A percentile compares a stretch with the other conserved stretches of the same genome.
These are phyloP conservation scores for Natrix natrix DNA, from an alignment of 2,797 vertebrate species.

Conservation along the genomic window DNA sequence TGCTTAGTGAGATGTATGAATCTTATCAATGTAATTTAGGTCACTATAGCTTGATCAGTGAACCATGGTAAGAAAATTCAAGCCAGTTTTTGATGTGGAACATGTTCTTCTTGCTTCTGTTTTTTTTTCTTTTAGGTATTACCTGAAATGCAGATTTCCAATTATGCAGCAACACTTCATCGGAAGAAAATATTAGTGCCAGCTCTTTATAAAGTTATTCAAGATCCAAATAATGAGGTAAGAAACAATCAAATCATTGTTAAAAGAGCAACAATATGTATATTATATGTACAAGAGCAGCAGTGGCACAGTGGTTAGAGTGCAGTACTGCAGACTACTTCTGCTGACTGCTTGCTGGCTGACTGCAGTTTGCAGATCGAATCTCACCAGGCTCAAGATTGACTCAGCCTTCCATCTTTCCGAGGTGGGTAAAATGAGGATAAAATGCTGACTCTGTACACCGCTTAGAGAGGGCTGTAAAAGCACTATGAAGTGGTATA, in stretches of 20 bases:
- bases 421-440: too few species aligned
- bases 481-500: too few species aligned
- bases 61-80: background rate
- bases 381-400: too few species aligned
- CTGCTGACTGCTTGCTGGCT: too few species aligned
- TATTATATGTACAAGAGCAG: background rate
- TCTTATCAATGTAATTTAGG: background rate
- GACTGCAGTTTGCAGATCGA: too few species aligned
- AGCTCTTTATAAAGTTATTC: slow-evolving; percentile 94
- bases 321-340: too few species aligned
- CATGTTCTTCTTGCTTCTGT: background rate
- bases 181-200: slow-evolving; percentile 91
- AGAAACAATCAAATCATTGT: slow-evolving; percentile 10
- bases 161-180: slow-evolving; percentile 90
- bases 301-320: too few species aligned
- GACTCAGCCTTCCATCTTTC: too few species aligned
- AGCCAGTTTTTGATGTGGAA: background rate
- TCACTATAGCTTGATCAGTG: background rate
- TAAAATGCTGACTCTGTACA: too few species aligned
- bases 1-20: background rate
- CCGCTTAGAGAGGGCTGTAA: too few species aligned
- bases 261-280: slow-evolving; percentile 22
- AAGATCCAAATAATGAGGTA: slow-evolving; percentile 95
- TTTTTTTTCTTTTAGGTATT: slow-evolving; percentile 75
- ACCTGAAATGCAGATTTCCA: slow-evolving; percentile 91